Percentiles rank a stretch among this genome's conserved stretches.
Conservation (phyloP, 2,113 vertebrate species). For the Sterna hirundo region DNA sequence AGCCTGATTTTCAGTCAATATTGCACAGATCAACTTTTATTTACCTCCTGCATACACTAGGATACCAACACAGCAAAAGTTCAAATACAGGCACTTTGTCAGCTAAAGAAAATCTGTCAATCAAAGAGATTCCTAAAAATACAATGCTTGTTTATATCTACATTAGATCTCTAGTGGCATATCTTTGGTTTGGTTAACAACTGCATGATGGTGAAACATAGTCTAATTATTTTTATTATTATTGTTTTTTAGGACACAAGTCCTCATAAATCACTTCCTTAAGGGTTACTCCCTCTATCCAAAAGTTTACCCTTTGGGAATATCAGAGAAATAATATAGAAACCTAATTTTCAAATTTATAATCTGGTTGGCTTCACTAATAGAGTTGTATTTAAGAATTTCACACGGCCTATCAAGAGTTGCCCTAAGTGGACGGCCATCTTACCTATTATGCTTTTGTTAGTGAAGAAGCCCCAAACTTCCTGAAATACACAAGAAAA, state of each 20-base stretch:
- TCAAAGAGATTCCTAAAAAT: neutral
- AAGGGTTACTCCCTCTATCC: too few relatives aligned
- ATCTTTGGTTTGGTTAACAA: neutral
- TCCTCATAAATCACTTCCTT: neutral
- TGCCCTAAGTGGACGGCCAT: neutral
- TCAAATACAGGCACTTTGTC: neutral
- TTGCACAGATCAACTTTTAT: neutral
- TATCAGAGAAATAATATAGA: neutral
- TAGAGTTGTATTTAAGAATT: neutral
- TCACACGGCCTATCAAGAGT: neutral
- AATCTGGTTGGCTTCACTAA: neutral
- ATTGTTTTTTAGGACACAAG: neutral
- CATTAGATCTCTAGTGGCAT: neutral
- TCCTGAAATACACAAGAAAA: neutral
- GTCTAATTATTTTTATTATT: neutral
- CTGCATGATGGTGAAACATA: neutral
- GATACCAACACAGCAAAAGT: neutral
- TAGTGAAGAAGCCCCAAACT: neutral
- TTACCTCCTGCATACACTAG: neutral
- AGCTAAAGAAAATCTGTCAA: neutral
- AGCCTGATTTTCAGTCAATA: neutral
- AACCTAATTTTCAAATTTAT: neutral
- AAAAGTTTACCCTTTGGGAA: neutral
- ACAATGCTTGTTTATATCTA: neutral
- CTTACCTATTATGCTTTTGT: neutral